These are phyloP conservation scores for Melanostoma mellinum DNA, from an alignment of 2,888 invertebrate genomes.

Conservation along the genomic window DNA sequence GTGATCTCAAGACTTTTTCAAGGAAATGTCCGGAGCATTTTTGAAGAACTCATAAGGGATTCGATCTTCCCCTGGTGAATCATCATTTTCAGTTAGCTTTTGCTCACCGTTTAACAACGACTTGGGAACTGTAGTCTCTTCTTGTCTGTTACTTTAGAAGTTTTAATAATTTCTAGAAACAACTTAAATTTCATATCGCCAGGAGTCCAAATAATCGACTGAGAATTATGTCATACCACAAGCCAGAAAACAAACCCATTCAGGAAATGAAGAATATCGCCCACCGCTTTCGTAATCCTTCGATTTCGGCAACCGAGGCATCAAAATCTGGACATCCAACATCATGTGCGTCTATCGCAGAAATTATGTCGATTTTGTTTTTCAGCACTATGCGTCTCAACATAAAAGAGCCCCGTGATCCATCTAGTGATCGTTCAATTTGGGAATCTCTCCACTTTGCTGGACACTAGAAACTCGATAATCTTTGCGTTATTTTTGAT, in stretches of 20 bases:
- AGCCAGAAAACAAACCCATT: slow-evolving; percentile 86
- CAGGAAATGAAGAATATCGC: slow-evolving; percentile 95
- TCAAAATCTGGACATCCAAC: slow-evolving; percentile 99
- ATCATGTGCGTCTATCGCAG: slow-evolving; percentile 99
- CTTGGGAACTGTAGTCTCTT: slow-evolving; percentile 32
- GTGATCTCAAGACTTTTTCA: too few relatives aligned
- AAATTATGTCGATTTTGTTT: slow-evolving; percentile 98
- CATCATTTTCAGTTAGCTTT: too few relatives aligned
- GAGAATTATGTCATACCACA: slow-evolving; percentile 85
- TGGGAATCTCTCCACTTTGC: slow-evolving; percentile 99
- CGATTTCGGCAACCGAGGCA: slow-evolving; percentile 95
- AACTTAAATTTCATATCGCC: slow-evolving; percentile 25
- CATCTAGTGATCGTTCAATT: slow-evolving; percentile 96
- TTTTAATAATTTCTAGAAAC: slow-evolving; percentile 17
- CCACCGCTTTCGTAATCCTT: slow-evolving; percentile 95
- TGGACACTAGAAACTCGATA: slow-evolving; percentile 96
- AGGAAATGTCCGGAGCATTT: too few relatives aligned
- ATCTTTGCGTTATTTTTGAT: slow-evolving; percentile 98
- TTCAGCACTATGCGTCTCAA: slow-evolving; percentile 99
- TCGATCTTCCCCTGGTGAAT: too few relatives aligned
- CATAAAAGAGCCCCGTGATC: slow-evolving; percentile 91
- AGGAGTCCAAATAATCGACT: slow-evolving; percentile 11
- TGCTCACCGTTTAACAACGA: slow-evolving; percentile 72
- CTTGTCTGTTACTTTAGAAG: slow-evolving; percentile 6
- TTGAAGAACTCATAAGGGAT: too few relatives aligned